Percentiles rank a stretch among this genome's conserved stretches.
These are phyloP conservation scores for Actinostola sp. DNA, from an alignment of 92 coral and sea anemone genomes.

Conservation along the genomic window DNA sequence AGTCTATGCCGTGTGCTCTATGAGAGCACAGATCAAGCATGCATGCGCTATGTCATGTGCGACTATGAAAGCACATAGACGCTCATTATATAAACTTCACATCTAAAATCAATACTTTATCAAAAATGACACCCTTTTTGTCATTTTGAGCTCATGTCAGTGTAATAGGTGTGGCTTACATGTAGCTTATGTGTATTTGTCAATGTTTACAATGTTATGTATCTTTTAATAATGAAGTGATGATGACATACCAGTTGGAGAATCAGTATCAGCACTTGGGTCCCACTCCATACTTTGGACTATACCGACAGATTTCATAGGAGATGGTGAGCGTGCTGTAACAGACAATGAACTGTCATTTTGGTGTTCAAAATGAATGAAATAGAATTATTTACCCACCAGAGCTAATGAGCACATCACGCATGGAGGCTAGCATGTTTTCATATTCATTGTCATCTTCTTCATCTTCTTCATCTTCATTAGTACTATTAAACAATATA, in stretches of 20 bases:
- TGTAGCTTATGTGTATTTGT: too few species aligned
- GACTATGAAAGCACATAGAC: too few species aligned
- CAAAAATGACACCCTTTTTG: too few species aligned
- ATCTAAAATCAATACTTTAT: too few species aligned
- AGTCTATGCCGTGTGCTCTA: too few species aligned
- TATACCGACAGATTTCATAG: constrained; percentile 65
- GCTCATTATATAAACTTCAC: too few species aligned
- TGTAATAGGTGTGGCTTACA: too few species aligned
- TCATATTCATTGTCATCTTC: constrained; percentile 86
- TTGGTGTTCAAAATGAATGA: background rate
- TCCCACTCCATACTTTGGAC: constrained; percentile 83
- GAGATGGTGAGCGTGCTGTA: constrained; percentile 97
- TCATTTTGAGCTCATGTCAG: too few species aligned
- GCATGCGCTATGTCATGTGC: too few species aligned
- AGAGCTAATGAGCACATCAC: constrained; percentile 90
- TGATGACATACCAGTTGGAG: constrained; percentile 30
- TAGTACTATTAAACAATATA: background rate
- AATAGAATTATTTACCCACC: constrained; percentile 39
- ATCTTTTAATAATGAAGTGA: too few species aligned
- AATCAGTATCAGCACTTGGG: constrained; percentile 63
- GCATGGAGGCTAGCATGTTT: constrained; percentile 93
- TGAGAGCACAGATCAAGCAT: too few species aligned
- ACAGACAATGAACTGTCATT: background rate
- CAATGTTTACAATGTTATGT: background rate
- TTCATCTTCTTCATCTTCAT: constrained; percentile 74